These are phyloP conservation scores for Apogon talboti DNA, from an alignment of 2,797 vertebrate species.

Conservation along the genomic window DNA sequence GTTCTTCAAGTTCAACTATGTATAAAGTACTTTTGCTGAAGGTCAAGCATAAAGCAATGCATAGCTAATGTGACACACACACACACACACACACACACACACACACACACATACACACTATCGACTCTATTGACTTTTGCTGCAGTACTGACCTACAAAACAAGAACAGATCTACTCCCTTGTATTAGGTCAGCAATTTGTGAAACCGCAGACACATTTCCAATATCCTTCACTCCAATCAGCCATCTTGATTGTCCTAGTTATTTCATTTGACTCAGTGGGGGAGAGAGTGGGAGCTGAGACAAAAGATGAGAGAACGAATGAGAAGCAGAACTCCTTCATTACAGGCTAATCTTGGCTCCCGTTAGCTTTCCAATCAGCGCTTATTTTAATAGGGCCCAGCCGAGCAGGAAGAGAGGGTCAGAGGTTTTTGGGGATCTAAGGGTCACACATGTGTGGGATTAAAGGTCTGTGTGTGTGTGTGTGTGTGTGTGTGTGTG, in stretches of 20 bases:
- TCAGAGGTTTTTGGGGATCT: conserved; percentile 47
- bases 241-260: conserved; percentile 74
- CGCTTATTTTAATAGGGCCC: conserved; percentile 63
- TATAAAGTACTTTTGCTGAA: conserved; percentile 52
- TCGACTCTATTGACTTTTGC: conserved; percentile 63
- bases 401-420: conserved; percentile 61
- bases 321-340: conserved; percentile 55
- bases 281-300: conserved; percentile 41
- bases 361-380: conserved; percentile 68
- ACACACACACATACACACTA: conserved; percentile 23
- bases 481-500: conserved; percentile 28
- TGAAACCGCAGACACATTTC: conserved; percentile 75
- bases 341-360: conserved; percentile 66
- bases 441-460: conserved; percentile 61
- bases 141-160: conserved; percentile 76
- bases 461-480: conserved; percentile 31
- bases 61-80: conserved; percentile 65
- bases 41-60: conserved; percentile 69
- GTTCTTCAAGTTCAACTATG: conserved; percentile 31
- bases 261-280: conserved; percentile 71
- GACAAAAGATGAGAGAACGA: conserved; percentile 43
- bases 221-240: conserved; percentile 76
- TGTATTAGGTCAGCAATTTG: conserved; percentile 78
- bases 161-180: conserved; percentile 62
- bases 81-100: conserved; percentile 21